A percentile compares a stretch with the other conserved stretches of the same genome.
Conservation (phyloP, 2,888 invertebrate species). For the Drosophila lacicola region DNA sequence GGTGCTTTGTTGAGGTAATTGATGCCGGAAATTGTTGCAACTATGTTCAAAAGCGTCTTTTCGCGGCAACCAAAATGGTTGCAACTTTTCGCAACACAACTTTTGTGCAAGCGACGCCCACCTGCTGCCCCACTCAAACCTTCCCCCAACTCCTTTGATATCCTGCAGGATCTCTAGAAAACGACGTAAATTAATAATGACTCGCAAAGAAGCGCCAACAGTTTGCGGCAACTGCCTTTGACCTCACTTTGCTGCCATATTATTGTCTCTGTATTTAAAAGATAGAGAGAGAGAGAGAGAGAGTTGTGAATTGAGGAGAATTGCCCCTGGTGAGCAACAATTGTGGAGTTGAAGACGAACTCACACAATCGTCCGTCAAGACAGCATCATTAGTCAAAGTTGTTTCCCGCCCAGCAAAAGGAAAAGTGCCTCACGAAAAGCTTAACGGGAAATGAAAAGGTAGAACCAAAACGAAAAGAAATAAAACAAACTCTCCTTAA, state of each 20-base stretch:
- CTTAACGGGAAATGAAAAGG: slow-evolving; percentile 24
- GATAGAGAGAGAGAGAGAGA: too few relatives aligned
- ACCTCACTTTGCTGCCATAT: slow-evolving; percentile 36
- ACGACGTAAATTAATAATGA: slow-evolving; percentile 65
- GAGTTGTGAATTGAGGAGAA: too few relatives aligned
- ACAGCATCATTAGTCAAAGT: slow-evolving; percentile 66
- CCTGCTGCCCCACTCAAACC: slow-evolving; percentile 4
- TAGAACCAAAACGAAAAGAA: neutral
- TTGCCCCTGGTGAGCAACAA: slow-evolving; percentile 31
- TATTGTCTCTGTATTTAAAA: slow-evolving; percentile 30
- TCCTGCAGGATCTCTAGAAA: slow-evolving; percentile 48
- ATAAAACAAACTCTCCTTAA: slow-evolving; percentile 8
- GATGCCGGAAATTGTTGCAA: slow-evolving; percentile 67
- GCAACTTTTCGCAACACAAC: slow-evolving; percentile 39
- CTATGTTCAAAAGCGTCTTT: slow-evolving; percentile 33
- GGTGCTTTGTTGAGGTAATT: slow-evolving; percentile 42
- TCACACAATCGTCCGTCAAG: slow-evolving; percentile 31
- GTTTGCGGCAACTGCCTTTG: slow-evolving; percentile 47
- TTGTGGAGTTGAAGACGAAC: slow-evolving; percentile 20
- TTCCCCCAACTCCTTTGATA: neutral
- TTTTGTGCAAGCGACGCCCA: slow-evolving; percentile 17
- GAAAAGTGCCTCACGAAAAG: slow-evolving; percentile 42
- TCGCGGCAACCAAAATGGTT: slow-evolving; percentile 22
- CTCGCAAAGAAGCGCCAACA: slow-evolving; percentile 49
- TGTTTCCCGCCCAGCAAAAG: slow-evolving; percentile 36